A percentile compares a stretch with the other conserved stretches of the same genome.
phyloP scores from a whole-genome alignment of 2,797 vertebrate species.

The Atherinosoma microstoma region DNA sequence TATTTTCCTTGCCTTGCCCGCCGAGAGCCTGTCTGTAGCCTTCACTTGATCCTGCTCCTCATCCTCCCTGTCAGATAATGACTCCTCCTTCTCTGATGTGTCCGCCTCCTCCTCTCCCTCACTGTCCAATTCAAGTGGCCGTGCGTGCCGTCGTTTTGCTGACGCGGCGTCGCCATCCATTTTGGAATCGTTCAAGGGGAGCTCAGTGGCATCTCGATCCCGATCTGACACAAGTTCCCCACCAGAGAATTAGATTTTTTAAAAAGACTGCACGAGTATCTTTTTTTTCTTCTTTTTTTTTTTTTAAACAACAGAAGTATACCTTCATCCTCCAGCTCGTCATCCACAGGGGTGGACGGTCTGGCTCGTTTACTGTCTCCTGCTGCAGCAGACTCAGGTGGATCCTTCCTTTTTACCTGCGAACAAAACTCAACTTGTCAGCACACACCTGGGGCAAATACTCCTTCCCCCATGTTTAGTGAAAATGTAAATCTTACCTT shows the following conservation, averaged over 20 bases:
- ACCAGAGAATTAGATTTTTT: neutral
- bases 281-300: too few relatives aligned
- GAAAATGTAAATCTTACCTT: constrained; percentile 83
- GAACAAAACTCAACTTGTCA: constrained; percentile 31
- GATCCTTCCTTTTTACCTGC: constrained; percentile 97
- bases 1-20: constrained; percentile 79
- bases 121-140: constrained; percentile 92
- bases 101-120: constrained; percentile 94
- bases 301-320: neutral
- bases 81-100: constrained; percentile 82
- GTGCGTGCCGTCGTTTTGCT: constrained; percentile 87
- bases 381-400: constrained; percentile 87
- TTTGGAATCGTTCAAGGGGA: constrained; percentile 87
- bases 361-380: constrained; percentile 94
- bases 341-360: constrained; percentile 92
- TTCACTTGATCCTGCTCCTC: constrained; percentile 84
- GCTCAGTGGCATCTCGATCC: constrained; percentile 86
- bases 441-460: neutral
- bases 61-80: constrained; percentile 86
- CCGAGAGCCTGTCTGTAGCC: constrained; percentile 73
- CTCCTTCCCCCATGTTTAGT: neutral
- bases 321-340: constrained; percentile 96
- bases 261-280: too few relatives aligned
- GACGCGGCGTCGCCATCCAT: constrained; percentile 84
- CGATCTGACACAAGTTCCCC: constrained; percentile 71